Base-by-base conservation (phyloP, 2,113 vertebrate genomes). In the Copsychus sechellarum region DNA sequence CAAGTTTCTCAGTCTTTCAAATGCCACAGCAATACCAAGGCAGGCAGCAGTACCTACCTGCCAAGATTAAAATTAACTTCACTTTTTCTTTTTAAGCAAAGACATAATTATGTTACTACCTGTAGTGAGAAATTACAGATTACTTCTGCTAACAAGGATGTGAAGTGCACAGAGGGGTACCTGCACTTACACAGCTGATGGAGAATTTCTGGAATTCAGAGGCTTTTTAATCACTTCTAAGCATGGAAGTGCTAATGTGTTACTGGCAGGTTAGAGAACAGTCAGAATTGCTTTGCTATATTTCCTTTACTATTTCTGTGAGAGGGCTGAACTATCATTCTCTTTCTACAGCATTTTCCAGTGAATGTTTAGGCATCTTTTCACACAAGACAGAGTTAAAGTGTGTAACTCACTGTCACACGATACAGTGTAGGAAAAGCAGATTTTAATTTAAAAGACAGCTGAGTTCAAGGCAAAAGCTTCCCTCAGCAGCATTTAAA, bases 41-140 rank as follows among this genome's bases (percentile, higher is more conserved):
- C 72, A 78, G 72, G 89, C 60, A 93, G 74, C 38, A 90, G 88
- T 38, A 92, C 53, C 48, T 11, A 88, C 61, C 45, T 95, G 91
- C 48, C 74, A 73, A 84, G 84, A 97, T 90, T 96, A 96, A 93
- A 96, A 97, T 95, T 90, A 97, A 95, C 92, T 80, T 65, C 60
- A 45, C 62, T 73, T 67, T 57, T 66, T 83, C 87, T 58, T 96
- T 94, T 96, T 94, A 50, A 88, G 65, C 53, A 94, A 95, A 95
- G 62, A 79, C 69, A 86, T 54, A 84, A 97, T 92, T 89, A 95
- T 26, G 74, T 79, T 88, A 77, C 89, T 93, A 82, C 93, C 83
- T 9, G 23, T 60, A 92, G 93, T 34, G 88, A 95, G 78, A 95
- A 96, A 91, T 92, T 91, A 74, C 19, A 91, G 81, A 72, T 91